These are phyloP conservation scores for Scalopus aquaticus DNA, from an alignment of 2,113 vertebrate species.

Conservation along the genomic window DNA sequence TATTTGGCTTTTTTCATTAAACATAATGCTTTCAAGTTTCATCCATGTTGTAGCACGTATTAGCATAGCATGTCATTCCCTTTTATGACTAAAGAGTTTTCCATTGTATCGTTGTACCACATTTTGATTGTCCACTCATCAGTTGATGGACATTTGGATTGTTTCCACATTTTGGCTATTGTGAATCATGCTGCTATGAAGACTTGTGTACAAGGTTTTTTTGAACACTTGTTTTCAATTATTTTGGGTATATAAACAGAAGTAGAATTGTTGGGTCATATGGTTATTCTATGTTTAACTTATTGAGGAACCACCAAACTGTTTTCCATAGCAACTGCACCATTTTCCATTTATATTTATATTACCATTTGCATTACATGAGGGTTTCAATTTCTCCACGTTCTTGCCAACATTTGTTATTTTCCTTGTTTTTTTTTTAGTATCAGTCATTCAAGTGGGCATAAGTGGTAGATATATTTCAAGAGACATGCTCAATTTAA, in stretches of 20 bases:
- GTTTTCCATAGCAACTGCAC: not conserved
- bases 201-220: not conserved
- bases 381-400: constrained; percentile 24
- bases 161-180: not conserved
- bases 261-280: not conserved
- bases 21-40: not conserved
- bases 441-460: not conserved
- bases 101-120: not conserved
- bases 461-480: not conserved
- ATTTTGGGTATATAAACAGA: not conserved
- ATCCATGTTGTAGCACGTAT: not conserved
- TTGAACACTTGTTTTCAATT: constrained; percentile 16
- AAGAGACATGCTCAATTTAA: constrained; percentile 16
- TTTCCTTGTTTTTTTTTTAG: not conserved
- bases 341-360: constrained; percentile 4
- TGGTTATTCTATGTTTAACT: constrained; percentile 7
- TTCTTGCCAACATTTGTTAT: constrained; percentile 54
- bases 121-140: not conserved
- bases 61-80: not conserved
- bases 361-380: not conserved
- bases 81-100: constrained; percentile 34
- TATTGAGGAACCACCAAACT: constrained; percentile 2
- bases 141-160: not conserved
- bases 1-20: not conserved
- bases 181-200: not conserved